A percentile compares a stretch with the other conserved stretches of the same genome.
phyloP scores from a whole-genome alignment of 2,888 invertebrate species.

The Ichneumoninae sp. region DNA sequence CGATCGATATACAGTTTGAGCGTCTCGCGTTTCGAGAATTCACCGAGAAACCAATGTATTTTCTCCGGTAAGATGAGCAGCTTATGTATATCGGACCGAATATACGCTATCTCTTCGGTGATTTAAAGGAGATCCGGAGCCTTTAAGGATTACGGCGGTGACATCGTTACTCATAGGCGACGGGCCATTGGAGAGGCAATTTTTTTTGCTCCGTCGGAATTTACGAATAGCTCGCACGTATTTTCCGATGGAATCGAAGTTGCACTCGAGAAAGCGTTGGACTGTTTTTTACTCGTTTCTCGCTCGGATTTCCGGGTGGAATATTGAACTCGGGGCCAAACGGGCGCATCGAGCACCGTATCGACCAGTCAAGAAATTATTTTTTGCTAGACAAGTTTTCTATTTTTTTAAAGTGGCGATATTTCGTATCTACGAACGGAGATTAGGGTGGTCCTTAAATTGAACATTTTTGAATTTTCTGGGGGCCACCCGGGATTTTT shows the following conservation, averaged over 20 bases:
- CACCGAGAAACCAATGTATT: constrained; percentile 3
- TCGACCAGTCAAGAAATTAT: neutral
- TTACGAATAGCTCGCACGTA: neutral
- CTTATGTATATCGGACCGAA: constrained; percentile 10
- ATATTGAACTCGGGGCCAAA: neutral
- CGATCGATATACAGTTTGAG: constrained; percentile 3
- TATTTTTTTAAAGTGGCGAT: neutral
- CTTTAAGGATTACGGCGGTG: constrained; percentile 8
- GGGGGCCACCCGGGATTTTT: no score
- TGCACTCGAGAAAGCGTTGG: neutral
- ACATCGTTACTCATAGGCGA: constrained; percentile 8
- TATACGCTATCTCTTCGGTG: constrained; percentile 8
- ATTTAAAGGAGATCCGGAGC: constrained; percentile 7
- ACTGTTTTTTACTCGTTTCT: neutral
- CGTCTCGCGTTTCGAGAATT: constrained; percentile 17
- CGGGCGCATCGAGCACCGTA: neutral
- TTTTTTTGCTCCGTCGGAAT: neutral
- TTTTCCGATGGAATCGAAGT: neutral
- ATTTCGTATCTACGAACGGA: neutral
- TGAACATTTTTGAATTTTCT: no score
- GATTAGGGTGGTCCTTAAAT: no score
- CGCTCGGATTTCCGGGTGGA: neutral
- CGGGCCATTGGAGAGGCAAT: neutral
- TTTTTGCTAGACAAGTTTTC: neutral
- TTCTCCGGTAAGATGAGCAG: neutral